Conservation (phyloP, 2,797 vertebrate genomes). For the Phylloscopus collybita region DNA sequence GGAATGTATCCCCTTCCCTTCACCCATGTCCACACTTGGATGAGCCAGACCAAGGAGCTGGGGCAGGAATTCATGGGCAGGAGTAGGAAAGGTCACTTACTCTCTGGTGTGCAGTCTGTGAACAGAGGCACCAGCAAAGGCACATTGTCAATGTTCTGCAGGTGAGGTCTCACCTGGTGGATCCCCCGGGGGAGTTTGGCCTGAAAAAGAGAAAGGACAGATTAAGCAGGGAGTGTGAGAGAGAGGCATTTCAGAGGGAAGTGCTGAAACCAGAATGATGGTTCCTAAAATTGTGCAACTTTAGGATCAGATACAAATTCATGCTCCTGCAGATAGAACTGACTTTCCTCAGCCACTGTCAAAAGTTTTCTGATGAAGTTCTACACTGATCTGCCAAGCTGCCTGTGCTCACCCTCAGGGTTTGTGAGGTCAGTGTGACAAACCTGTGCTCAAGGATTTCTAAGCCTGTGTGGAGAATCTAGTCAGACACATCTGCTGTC, state of each 20-base stretch:
- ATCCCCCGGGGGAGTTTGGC: slow-evolving; percentile 98
- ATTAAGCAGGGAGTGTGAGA: not conserved
- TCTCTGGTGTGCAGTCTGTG: slow-evolving; percentile 97
- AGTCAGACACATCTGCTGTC: not conserved
- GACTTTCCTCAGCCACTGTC: not conserved
- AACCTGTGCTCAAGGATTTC: not conserved
- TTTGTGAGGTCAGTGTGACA: not conserved
- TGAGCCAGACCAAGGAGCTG: not conserved
- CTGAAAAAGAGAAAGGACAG: slow-evolving; percentile 73
- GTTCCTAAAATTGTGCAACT: not conserved
- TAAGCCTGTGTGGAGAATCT: not conserved
- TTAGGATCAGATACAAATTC: not conserved
- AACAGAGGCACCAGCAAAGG: slow-evolving; percentile 97
- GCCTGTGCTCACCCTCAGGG: not conserved
- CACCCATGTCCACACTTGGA: not conserved
- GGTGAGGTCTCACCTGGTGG: slow-evolving; percentile 96
- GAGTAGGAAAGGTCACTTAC: slow-evolving; percentile 77
- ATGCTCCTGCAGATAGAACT: not conserved
- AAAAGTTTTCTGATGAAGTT: not conserved
- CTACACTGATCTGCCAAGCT: not conserved
- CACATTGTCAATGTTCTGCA: slow-evolving; percentile 98
- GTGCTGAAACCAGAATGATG: not conserved
- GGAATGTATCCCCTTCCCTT: not conserved
- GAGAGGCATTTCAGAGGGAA: not conserved
- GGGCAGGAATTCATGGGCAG: not conserved